These are phyloP conservation scores for Penaeus japonicus DNA, from an alignment of 1,140 invertebrate species.

Conservation along the genomic window DNA sequence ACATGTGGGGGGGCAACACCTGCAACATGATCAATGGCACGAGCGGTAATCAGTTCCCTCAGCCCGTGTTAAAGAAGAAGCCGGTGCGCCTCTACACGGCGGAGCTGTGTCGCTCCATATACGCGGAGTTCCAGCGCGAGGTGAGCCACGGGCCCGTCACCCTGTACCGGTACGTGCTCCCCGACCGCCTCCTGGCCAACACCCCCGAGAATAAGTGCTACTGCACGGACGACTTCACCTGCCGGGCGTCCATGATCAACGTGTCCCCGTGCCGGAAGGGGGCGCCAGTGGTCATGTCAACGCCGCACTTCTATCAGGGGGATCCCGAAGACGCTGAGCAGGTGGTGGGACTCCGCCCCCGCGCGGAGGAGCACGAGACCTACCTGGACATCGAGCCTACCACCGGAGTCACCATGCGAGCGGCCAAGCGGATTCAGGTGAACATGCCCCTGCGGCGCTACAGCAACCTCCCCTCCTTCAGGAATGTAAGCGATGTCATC, in stretches of 20 bases:
- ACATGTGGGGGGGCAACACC: conserved; percentile 31
- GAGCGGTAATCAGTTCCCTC: conserved; percentile 59
- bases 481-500: conserved; percentile 39
- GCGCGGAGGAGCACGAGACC: conserved; percentile 74
- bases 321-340: conserved; percentile 73
- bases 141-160: conserved; percentile 44
- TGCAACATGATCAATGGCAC: conserved; percentile 61
- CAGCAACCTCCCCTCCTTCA: conserved; percentile 31
- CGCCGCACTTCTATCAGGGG: conserved; percentile 84
- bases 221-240: conserved; percentile 57
- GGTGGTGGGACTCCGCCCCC: conserved; percentile 76
- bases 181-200: conserved; percentile 47
- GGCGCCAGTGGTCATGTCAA: conserved; percentile 66
- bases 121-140: conserved; percentile 50
- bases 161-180: conserved; percentile 55
- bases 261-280: conserved; percentile 58
- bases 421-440: conserved; percentile 57
- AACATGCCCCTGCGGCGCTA: conserved; percentile 49
- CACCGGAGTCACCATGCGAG: conserved; percentile 57
- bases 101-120: conserved; percentile 59
- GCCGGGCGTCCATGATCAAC: conserved; percentile 55
- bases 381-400: conserved; percentile 75
- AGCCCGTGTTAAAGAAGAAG: conserved; percentile 45
- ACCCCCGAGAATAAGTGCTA: conserved; percentile 58
- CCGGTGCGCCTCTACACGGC: conserved; percentile 51